phyloP scores from a whole-genome alignment of 2,797 vertebrate genomes.

The Thunnus albacares region DNA sequence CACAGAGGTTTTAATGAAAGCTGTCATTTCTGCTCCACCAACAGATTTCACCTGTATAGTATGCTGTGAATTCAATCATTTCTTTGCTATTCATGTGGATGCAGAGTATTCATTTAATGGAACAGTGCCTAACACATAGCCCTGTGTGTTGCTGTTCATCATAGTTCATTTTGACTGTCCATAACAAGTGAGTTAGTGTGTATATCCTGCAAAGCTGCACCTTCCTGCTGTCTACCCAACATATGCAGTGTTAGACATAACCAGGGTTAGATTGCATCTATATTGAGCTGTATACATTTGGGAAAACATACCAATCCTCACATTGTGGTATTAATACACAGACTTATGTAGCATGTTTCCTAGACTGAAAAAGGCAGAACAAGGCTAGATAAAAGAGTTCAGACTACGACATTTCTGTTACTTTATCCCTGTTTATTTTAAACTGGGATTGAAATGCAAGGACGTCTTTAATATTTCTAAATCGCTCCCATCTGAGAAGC shows the following conservation, averaged over 20 bases:
- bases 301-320: neutral
- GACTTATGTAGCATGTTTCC: neutral
- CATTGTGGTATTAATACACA: neutral
- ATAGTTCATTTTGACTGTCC: constrained; percentile 29
- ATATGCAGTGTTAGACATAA: neutral
- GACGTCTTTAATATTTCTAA: constrained; percentile 5
- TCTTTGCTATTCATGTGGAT: constrained; percentile 34
- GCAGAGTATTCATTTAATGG: constrained; percentile 41
- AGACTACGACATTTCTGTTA: neutral
- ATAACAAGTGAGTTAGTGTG: constrained; percentile 17
- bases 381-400: neutral
- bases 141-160: constrained; percentile 46
- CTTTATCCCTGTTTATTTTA: constrained; percentile 1
- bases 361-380: constrained; percentile 10
- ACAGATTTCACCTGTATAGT: constrained; percentile 49
- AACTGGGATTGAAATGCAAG: neutral
- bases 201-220: constrained; percentile 3
- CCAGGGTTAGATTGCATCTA: neutral
- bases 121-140: constrained; percentile 26
- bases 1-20: constrained; percentile 71
- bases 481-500: constrained; percentile 21
- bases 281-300: neutral
- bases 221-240: neutral
- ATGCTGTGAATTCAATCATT: constrained; percentile 51
- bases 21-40: constrained; percentile 68